A percentile compares a stretch with the other conserved stretches of the same genome.
These are phyloP conservation scores for Microdon myrmicae DNA, from an alignment of 2,888 invertebrate species.

Conservation along the genomic window DNA sequence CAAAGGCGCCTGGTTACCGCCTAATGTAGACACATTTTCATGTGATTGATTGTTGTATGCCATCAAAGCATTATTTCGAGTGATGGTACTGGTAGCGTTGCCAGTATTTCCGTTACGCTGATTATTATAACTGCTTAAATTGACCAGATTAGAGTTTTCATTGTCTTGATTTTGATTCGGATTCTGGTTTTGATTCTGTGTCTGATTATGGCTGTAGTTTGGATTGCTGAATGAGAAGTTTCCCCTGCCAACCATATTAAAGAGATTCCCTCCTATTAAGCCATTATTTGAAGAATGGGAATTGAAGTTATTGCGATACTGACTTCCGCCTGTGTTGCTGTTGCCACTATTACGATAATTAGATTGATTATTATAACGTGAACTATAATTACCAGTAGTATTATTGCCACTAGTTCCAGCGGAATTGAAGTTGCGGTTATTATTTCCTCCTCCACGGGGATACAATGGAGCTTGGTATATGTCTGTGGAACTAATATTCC, in stretches of 20 bases:
- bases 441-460: constrained; percentile 71
- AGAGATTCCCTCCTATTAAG: constrained; percentile 30
- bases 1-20: constrained; percentile 2
- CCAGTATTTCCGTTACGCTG: constrained; percentile 53
- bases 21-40: constrained; percentile 16
- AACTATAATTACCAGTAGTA: constrained; percentile 55
- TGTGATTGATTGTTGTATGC: constrained; percentile 41
- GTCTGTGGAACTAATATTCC: constrained; percentile 40
- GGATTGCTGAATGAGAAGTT: constrained; percentile 57
- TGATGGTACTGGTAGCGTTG: constrained; percentile 49
- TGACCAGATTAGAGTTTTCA: background rate
- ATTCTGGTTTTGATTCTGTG: constrained; percentile 9
- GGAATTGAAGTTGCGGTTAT: constrained; percentile 59
- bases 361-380: constrained; percentile 58
- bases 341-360: constrained; percentile 55
- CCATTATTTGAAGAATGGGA: constrained; percentile 17
- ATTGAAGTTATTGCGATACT: constrained; percentile 52
- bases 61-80: constrained; percentile 54
- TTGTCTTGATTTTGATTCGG: constrained; percentile 6
- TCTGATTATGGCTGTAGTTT: constrained; percentile 49
- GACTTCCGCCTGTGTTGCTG: constrained; percentile 52
- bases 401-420: constrained; percentile 66
- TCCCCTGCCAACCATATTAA: constrained; percentile 55
- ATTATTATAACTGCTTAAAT: constrained; percentile 53
- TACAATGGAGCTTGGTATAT: constrained; percentile 73